phyloP scores from a whole-genome alignment of 2,113 vertebrate genomes.

The Proteles cristata region DNA sequence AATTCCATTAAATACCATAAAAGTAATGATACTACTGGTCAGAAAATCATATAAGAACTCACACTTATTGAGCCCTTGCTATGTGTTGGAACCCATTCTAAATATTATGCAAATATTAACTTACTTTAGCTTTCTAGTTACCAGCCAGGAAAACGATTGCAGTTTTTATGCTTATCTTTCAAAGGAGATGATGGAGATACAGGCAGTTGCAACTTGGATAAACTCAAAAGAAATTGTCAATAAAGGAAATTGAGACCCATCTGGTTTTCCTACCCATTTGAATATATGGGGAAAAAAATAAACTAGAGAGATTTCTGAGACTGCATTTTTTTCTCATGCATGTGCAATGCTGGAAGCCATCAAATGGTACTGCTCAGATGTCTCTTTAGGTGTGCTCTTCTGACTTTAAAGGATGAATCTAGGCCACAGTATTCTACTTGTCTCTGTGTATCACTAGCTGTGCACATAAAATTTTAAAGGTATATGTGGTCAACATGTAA shows the following conservation, averaged over 20 bases:
- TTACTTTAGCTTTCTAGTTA: neutral
- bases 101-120: neutral
- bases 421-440: neutral
- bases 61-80: neutral
- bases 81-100: neutral
- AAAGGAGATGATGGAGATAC: neutral
- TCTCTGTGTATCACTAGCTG: neutral
- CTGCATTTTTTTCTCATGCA: neutral
- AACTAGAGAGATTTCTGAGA: too few species aligned
- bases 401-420: neutral
- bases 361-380: too few species aligned
- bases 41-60: neutral
- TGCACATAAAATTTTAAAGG: neutral
- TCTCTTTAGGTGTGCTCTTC: neutral
- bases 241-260: neutral
- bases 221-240: neutral
- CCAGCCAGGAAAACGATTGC: neutral
- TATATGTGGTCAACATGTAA: neutral
- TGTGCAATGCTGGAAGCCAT: neutral
- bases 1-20: neutral
- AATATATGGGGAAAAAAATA: neutral
- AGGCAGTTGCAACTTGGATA: neutral
- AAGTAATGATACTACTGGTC: accelerated
- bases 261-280: neutral
- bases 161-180: neutral